phyloP scores from a whole-genome alignment of 2,888 invertebrate species.

The Lasioglossum lativentre region DNA sequence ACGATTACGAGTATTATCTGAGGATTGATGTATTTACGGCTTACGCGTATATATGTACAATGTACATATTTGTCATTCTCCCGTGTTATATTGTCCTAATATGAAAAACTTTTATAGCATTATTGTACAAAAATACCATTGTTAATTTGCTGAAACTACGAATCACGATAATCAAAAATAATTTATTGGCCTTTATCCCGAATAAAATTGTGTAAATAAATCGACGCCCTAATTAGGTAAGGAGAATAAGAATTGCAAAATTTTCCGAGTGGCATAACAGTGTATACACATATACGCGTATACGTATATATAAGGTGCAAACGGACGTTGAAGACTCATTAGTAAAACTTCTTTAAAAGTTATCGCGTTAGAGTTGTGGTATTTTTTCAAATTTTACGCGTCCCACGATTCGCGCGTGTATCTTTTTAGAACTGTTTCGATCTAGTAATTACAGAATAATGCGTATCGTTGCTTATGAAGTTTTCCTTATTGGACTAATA shows the following conservation, averaged over 20 bases:
- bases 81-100: not conserved
- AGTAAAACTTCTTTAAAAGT: not conserved
- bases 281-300: not conserved
- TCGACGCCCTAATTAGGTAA: not conserved
- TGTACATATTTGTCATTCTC: not conserved
- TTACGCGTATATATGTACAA: not conserved
- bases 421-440: not conserved
- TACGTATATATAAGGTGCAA: slow-evolving; percentile 1
- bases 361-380: not conserved
- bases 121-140: not conserved
- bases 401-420: not conserved
- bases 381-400: not conserved
- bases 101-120: not conserved
- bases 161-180: not conserved
- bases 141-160: not conserved
- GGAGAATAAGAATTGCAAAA: not conserved
- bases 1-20: slow-evolving; percentile 2
- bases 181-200: not conserved
- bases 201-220: not conserved
- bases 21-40: not conserved
- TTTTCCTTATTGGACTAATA: slow-evolving; percentile 23
- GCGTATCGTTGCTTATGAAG: not conserved
- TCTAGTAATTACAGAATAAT: not conserved
- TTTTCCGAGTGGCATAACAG: not conserved
- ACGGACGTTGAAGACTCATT: not conserved